Percentiles rank a stretch among this genome's conserved stretches.
Conservation (phyloP, 2,888 invertebrate genomes). For the Cataglyphis livida region DNA sequence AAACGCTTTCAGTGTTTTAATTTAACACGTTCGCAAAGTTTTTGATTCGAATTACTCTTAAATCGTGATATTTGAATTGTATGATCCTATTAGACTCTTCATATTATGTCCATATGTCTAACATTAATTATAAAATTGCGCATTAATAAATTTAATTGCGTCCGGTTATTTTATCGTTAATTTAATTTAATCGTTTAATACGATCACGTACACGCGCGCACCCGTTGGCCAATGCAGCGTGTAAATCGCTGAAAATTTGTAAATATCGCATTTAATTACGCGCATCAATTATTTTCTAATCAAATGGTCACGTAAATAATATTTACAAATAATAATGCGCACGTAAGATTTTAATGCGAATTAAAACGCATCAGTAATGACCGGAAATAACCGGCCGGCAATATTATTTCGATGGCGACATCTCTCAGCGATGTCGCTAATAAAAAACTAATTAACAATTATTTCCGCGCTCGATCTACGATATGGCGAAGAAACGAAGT, state of each 20-base stretch:
- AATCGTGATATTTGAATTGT: not conserved
- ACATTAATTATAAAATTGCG: constrained; percentile 35
- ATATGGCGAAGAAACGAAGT: not conserved
- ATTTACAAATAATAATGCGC: constrained; percentile 43
- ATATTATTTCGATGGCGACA: constrained; percentile 31
- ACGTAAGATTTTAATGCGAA: constrained; percentile 38
- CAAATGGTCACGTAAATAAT: constrained; percentile 35
- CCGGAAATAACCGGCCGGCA: constrained; percentile 13
- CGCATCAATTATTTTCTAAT: constrained; percentile 54
- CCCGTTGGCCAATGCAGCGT: constrained; percentile 27
- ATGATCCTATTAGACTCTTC: not conserved
- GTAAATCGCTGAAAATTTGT: constrained; percentile 51
- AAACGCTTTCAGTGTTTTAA: not conserved
- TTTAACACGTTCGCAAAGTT: not conserved
- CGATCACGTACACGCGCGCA: constrained; percentile 15
- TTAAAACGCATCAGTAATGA: constrained; percentile 34
- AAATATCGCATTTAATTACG: constrained; percentile 45
- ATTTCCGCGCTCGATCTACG: constrained; percentile 19
- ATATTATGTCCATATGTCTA: constrained; percentile 23
- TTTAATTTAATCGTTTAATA: constrained; percentile 47
- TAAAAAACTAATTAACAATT: constrained; percentile 42
- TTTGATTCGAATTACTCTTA: not conserved
- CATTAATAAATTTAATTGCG: constrained; percentile 12
- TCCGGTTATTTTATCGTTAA: constrained; percentile 35
- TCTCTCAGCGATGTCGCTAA: constrained; percentile 36